Percentiles rank a stretch among this genome's conserved stretches.
These are phyloP conservation scores for Phorcus lineatus DNA, from an alignment of 2,888 invertebrate species.

Conservation along the genomic window DNA sequence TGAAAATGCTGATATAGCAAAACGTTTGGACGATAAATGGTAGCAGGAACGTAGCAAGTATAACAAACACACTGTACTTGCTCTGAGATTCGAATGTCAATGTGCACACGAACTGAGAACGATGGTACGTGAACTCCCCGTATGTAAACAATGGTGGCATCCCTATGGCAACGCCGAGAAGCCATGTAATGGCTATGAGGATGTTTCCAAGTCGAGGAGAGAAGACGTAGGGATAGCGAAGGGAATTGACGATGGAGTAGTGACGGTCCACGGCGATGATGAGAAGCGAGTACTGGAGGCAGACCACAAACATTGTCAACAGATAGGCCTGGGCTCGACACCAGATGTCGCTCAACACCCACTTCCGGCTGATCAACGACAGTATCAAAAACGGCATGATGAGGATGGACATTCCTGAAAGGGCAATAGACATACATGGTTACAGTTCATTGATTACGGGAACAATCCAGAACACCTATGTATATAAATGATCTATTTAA, in stretches of 20 bases:
- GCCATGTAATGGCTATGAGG: constrained; percentile 47
- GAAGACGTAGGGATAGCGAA: constrained; percentile 59
- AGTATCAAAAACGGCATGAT: constrained; percentile 54
- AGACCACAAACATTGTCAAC: constrained; percentile 49
- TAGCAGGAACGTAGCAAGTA: constrained; percentile 39
- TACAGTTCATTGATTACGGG: too few relatives aligned
- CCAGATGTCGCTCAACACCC: constrained; percentile 45
- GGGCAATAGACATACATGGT: neutral
- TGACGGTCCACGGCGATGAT: constrained; percentile 59
- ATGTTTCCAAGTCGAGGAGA: constrained; percentile 49
- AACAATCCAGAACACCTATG: neutral
- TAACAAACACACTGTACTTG: constrained; percentile 39
- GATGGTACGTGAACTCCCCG: constrained; percentile 43
- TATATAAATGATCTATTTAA: neutral
- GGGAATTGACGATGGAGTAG: constrained; percentile 61
- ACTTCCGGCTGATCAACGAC: constrained; percentile 47
- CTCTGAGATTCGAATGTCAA: constrained; percentile 43
- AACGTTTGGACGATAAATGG: constrained; percentile 51
- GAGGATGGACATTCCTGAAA: constrained; percentile 51
- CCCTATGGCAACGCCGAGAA: constrained; percentile 45
- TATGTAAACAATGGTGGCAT: constrained; percentile 52
- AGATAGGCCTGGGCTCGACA: constrained; percentile 56
- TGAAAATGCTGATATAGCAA: constrained; percentile 59
- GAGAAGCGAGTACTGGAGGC: constrained; percentile 51
- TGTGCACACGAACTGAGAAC: constrained; percentile 49